Evolutionary conservation across 2,113 vertebrate genomes (phyloP).

Genomic region (Thalassarche chlororhynchos): DNA sequence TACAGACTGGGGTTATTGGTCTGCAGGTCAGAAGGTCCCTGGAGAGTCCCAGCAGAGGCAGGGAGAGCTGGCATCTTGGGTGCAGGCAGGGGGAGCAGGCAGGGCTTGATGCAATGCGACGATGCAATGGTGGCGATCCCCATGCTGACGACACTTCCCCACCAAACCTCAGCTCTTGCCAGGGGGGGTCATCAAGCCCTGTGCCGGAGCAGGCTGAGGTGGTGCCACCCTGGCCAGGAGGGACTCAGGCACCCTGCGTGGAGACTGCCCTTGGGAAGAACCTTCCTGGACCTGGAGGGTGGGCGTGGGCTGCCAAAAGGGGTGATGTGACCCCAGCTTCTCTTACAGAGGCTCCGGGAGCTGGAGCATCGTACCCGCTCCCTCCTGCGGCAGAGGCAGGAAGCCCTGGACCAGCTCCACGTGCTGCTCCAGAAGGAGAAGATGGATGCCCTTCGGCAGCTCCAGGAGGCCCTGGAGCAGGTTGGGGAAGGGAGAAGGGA

Average conservation of each 20-base stretch:
- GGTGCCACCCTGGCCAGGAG: background rate
- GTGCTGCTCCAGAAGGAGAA: conserved; percentile 70
- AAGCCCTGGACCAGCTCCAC: conserved; percentile 28
- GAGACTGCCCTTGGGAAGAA: background rate
- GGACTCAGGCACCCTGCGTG: fast-evolving
- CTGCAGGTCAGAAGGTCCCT: background rate
- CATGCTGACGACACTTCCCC: fast-evolving
- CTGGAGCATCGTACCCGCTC: conserved; percentile 46
- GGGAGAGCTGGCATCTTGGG: background rate
- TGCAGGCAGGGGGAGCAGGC: background rate
- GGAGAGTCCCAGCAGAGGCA: background rate
- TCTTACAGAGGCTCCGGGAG: conserved; percentile 66
- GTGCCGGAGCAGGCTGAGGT: background rate
- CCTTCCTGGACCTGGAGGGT: background rate
- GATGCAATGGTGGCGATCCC: background rate
- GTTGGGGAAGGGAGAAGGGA: background rate
- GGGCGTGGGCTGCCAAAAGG: fast-evolving
- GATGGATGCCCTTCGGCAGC: conserved; percentile 26
- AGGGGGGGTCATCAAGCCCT: background rate
- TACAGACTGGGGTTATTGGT: too few species aligned
- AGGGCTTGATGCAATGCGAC: background rate
- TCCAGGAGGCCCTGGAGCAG: conserved; percentile 64
- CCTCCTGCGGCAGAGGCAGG: conserved; percentile 64
- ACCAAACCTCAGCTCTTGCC: background rate
- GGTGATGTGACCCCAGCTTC: fast-evolving